Evolutionary conservation across 2,797 vertebrate genomes (phyloP).

Genomic region (Sorex maritimensis): DNA sequence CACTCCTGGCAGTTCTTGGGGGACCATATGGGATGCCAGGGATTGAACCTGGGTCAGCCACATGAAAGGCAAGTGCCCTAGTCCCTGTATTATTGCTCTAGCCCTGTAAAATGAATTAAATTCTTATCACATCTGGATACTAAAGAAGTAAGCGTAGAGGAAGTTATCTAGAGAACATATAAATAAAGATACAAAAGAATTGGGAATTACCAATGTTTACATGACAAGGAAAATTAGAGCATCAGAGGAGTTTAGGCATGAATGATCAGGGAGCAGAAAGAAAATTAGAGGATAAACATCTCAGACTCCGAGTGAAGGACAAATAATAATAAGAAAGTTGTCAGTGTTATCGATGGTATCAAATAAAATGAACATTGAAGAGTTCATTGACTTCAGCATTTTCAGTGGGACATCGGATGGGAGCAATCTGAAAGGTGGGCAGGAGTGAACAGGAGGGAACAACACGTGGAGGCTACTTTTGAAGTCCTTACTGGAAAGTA

Average conservation of each 20-base stretch:
- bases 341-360: neutral
- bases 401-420: neutral
- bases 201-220: neutral
- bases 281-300: neutral
- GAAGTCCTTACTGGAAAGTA: slow-evolving; percentile 6
- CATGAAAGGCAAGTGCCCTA: too few species aligned
- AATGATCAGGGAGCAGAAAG: neutral
- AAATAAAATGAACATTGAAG: neutral
- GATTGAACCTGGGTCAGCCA: too few species aligned
- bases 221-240: neutral
- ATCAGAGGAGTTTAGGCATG: neutral
- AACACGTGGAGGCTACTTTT: neutral
- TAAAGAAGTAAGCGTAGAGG: neutral
- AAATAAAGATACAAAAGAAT: neutral
- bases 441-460: neutral
- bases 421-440: neutral
- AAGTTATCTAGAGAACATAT: neutral
- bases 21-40: too few species aligned
- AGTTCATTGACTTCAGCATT: neutral
- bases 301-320: slow-evolving; percentile 51
- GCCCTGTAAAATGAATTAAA: too few species aligned
- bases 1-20: too few species aligned
- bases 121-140: neutral
- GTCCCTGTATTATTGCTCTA: too few species aligned
- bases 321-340: neutral